Percentiles rank a stretch among this genome's conserved stretches.
phyloP scores from a whole-genome alignment of 2,888 invertebrate species.

The Volucella bombylans region DNA sequence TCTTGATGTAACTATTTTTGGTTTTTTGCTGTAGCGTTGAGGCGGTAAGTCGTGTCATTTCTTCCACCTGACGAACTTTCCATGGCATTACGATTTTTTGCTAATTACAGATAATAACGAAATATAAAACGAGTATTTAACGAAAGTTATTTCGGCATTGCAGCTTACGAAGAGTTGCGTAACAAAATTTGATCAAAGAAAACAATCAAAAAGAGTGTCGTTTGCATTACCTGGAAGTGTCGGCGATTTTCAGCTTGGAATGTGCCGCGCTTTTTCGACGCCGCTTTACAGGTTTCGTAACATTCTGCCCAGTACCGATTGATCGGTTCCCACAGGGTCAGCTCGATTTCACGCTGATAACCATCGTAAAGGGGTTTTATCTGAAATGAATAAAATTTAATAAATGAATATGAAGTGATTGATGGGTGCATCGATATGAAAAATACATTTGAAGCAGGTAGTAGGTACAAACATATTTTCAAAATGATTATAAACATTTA shows the following conservation, averaged over 20 bases:
- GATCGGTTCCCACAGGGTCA: conserved; percentile 83
- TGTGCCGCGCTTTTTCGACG: conserved; percentile 84
- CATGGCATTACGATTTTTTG: conserved; percentile 84
- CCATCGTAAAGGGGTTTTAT: conserved; percentile 84
- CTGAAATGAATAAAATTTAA: conserved; percentile 78
- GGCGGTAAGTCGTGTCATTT: conserved; percentile 83
- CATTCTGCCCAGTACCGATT: conserved; percentile 85
- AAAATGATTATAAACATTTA: no score
- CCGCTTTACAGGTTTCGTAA: conserved; percentile 85
- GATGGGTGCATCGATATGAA: background rate
- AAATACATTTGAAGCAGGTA: background rate
- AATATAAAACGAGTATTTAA: conserved; percentile 42
- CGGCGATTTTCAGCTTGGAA: conserved; percentile 84
- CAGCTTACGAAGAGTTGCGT: conserved; percentile 7
- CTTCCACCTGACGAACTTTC: conserved; percentile 83
- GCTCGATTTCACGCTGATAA: conserved; percentile 84
- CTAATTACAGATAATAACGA: conserved; percentile 78
- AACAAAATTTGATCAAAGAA: conserved; percentile 14
- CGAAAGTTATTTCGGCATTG: conserved; percentile 7
- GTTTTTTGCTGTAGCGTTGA: conserved; percentile 83
- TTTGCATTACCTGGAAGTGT: conserved; percentile 83
- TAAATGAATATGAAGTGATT: background rate
- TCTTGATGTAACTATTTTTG: conserved; percentile 83
- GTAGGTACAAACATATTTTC: no score
- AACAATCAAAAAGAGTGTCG: conserved; percentile 11